Evolutionary conservation across 2,113 vertebrate genomes (phyloP).

Genomic region (Fukomys damarensis): DNA sequence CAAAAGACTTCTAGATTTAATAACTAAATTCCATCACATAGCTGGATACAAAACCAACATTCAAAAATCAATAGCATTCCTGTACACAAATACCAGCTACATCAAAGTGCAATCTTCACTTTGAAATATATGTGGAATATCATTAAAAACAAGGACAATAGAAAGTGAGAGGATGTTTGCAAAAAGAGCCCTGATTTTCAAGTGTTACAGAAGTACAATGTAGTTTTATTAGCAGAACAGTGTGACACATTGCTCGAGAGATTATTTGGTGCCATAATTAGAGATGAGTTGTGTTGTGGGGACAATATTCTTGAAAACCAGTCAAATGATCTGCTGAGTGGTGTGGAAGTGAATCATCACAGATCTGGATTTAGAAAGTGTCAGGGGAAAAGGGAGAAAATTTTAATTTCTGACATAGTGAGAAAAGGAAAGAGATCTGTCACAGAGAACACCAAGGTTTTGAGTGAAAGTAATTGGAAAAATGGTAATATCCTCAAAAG

Average conservation of each 20-base stretch:
- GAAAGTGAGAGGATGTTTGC: background rate
- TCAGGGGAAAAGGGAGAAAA: background rate
- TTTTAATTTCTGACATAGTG: slow-evolving; percentile 50
- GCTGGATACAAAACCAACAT: background rate
- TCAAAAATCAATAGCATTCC: background rate
- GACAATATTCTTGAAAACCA: slow-evolving; percentile 41
- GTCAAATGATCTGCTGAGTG: background rate
- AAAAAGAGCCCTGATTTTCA: background rate
- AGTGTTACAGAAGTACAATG: background rate
- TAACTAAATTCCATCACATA: background rate
- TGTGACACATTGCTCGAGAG: background rate
- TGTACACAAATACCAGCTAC: background rate
- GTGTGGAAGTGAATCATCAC: background rate
- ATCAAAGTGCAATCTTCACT: background rate
- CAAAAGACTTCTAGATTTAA: background rate
- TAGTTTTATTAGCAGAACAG: background rate
- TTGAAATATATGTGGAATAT: background rate
- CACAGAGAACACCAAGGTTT: slow-evolving; percentile 53
- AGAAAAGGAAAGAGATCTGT: slow-evolving; percentile 41
- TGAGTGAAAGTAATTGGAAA: slow-evolving; percentile 73
- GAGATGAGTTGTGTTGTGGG: background rate
- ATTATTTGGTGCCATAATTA: slow-evolving; percentile 8
- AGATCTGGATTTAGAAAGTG: slow-evolving; percentile 16
- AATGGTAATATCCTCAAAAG: slow-evolving; percentile 66
- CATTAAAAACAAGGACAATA: background rate